phyloP scores from a whole-genome alignment of 2,797 vertebrate species.

The Myioborus miniatus region DNA sequence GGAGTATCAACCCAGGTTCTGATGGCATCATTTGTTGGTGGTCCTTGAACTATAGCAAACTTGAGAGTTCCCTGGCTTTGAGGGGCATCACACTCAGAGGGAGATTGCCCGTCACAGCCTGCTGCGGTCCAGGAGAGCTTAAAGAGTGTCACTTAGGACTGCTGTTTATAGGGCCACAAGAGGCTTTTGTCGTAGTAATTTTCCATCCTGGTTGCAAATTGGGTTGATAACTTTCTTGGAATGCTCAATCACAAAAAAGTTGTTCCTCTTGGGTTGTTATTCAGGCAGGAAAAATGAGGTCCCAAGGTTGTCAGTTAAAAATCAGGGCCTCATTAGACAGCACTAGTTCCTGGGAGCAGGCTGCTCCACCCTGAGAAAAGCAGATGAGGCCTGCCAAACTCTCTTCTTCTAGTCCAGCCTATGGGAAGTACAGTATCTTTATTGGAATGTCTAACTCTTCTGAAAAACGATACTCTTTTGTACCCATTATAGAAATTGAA shows the following conservation, averaged over 20 bases:
- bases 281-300: background rate
- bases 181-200: background rate
- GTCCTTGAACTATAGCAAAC: background rate
- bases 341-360: background rate
- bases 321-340: background rate
- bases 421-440: background rate
- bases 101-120: background rate
- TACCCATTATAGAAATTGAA: background rate
- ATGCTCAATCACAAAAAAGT: background rate
- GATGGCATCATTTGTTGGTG: background rate
- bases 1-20: background rate
- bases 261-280: background rate
- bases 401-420: background rate
- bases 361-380: background rate
- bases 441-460: background rate
- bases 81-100: rapidly evolving
- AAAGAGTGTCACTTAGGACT: background rate
- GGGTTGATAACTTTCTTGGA: background rate
- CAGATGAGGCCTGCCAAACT: background rate
- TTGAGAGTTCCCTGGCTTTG: background rate
- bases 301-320: background rate
- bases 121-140: background rate
- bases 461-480: background rate
- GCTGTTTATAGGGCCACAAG: background rate
- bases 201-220: background rate